These are phyloP conservation scores for Bujurquina vittata DNA, from an alignment of 2,113 vertebrate genomes.

Conservation along the genomic window DNA sequence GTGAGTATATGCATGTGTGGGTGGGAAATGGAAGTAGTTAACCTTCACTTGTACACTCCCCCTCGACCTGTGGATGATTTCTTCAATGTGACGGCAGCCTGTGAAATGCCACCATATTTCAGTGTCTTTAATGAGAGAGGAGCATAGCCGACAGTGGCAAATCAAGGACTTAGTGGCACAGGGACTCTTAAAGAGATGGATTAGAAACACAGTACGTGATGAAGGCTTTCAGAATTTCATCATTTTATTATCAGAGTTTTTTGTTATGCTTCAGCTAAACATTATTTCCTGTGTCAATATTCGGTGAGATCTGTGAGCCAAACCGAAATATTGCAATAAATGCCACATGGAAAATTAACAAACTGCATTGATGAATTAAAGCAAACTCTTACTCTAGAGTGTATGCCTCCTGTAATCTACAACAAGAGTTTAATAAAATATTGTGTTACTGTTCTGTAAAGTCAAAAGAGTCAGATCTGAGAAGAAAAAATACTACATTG, in stretches of 20 bases:
- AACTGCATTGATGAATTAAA: not conserved
- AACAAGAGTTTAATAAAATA: not conserved
- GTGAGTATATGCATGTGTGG: not conserved
- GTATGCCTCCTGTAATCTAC: not conserved
- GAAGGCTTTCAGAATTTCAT: not conserved
- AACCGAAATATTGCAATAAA: not conserved
- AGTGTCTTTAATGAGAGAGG: constrained; percentile 31
- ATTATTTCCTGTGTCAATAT: constrained; percentile 5
- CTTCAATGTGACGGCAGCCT: not conserved
- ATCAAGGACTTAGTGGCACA: constrained; percentile 2
- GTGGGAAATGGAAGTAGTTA: not conserved
- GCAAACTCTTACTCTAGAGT: not conserved
- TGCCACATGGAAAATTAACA: not conserved
- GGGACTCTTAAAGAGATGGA: constrained; percentile 8
- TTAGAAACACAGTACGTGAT: not conserved
- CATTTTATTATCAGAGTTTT: constrained; percentile 10
- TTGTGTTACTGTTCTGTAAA: not conserved
- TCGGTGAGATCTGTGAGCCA: not conserved
- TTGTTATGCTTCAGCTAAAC: not conserved
- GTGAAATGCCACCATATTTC: constrained; percentile 46
- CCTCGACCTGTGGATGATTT: constrained; percentile 1
- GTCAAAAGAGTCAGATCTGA: too few species aligned
- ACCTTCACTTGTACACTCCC: constrained; percentile 27
- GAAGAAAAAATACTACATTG: not conserved
- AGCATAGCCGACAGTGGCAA: constrained; percentile 1